Evolutionary conservation across 2,113 vertebrate species (phyloP), one percentile per base, ranked within the genome.

Genomic region (Emydura subglobosa): DNA sequence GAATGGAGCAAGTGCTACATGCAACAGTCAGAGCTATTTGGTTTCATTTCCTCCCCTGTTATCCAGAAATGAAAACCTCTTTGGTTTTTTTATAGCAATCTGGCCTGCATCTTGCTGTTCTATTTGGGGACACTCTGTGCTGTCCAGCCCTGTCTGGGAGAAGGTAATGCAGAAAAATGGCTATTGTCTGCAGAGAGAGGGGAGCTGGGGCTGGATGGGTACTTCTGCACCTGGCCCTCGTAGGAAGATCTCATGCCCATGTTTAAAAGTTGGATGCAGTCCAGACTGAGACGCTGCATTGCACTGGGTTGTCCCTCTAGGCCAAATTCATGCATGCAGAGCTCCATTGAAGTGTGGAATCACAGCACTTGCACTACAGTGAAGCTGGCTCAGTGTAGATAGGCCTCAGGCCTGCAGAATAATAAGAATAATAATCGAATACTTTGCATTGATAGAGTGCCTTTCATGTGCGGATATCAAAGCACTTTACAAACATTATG

Each of bases 351-450:
- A 68, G 31, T 68, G 61, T n/a, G 61, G 4, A n/a, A 34, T 16
- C 59, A 31, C 6, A 6, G 29, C 29, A 34, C 59, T 61, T 34
- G 25, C 59, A 3, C 2, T 1, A 4, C 0, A 1, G 14, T 19
- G 79, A 47, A 22, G 39, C 8, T 1, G 0, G 4, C 51, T 17
- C 51, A 79, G n/a, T 57, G 31, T 19, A 8, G 13, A 29, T 13
- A 0, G 0, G 19, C 19, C 0, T 0, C 10, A 42, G 24, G 21
- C 21, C 83, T 54, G 74, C 0, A 0, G 39, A 47, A 55, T 50
- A 55, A 29, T 13, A 6, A 24, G 11, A 29, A 21, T 34, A 34
- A 5, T 44, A 29, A 89, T 9, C 14, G 9, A 11, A 82, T 82
- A 1, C n/a, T 79, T 91, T 74, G 27, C 68, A 86, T 87, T 79